Evolutionary conservation across 2,888 invertebrate species (phyloP), one percentile per base, ranked within the genome.

Genomic region (Apodemia zela): DNA sequence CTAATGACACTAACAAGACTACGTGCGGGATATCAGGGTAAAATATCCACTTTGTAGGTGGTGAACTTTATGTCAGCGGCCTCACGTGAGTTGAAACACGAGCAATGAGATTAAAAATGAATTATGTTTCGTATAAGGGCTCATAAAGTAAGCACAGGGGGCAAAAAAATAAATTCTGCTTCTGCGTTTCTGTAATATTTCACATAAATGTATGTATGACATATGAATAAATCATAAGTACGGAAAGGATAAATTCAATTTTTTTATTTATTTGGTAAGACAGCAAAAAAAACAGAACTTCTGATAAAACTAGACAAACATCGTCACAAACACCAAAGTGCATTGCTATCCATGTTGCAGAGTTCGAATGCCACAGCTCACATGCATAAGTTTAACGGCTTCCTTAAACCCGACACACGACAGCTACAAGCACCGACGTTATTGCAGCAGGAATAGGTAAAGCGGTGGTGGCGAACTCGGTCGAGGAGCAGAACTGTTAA

Each of bases 101-200:
- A 87, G 86, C 82, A 82, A 87, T 85, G 80, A 85, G 85, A 87
- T 88, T 89, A 86, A 87, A 89, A 86, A 88, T 88, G 84, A 88
- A 88, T 87, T 85, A 87, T 84, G 81, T 82, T 80, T 73, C 71
- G 79, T 77, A 75, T 77, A 78, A 81, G 78, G 79, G 77, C 73
- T 74, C 76, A 75, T 82, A 80, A 81, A 82, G 63, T 63, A 65
- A 70, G 71, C 69, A 66, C 68, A 72, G n/a, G 25, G 21, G 29
- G 54, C 54, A 57, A 57, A 57, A 47, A 57, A 29, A 25, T 54
- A 54, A 13, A 54, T 54, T 57, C 29, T 57, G 29, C 15, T 54
- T 57, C 29, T 57, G 29, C 25, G 21, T 25, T 13, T 15, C 25
- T 18, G 18, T 49, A 18, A 49, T 54, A 54, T 54, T 21, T 21